phyloP scores from a whole-genome alignment of 2,888 invertebrate species.

The Dasypolia templi region DNA sequence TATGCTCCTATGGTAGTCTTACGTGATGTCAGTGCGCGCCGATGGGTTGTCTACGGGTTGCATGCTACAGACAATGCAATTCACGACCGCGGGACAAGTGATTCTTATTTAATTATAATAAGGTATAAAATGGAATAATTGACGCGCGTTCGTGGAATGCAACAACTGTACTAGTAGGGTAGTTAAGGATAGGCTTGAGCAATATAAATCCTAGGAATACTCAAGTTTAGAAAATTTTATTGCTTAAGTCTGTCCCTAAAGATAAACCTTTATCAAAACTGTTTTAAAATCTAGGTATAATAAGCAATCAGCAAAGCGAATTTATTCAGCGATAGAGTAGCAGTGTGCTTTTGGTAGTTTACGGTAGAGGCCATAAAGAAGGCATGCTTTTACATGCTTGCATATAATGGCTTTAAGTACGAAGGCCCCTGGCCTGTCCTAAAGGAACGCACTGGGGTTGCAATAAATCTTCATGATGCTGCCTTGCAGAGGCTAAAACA shows the following conservation, averaged over 20 bases:
- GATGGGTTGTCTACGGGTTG: conserved; percentile 50
- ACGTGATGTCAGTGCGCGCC: conserved; percentile 61
- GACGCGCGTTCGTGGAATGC: not conserved
- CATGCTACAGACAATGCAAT: conserved; percentile 47
- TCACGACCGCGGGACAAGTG: not conserved
- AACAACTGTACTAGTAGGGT: conserved; percentile 13
- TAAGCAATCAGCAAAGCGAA: conserved; percentile 16
- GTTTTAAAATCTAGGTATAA: not conserved
- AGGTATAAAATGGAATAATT: not conserved
- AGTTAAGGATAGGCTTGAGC: conserved; percentile 4
- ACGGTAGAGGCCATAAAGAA: not conserved
- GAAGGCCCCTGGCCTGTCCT: not conserved
- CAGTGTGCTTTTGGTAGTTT: not conserved
- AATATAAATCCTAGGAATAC: not conserved
- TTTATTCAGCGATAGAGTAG: not conserved
- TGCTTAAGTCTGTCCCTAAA: conserved; percentile 8
- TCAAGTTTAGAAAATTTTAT: not conserved
- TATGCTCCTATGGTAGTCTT: conserved; percentile 45
- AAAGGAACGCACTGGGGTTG: no score
- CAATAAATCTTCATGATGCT: not conserved
- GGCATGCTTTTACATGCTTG: conserved; percentile 30
- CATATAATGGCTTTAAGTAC: not conserved
- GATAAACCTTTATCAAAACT: conserved; percentile 40
- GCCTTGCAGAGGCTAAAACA: not conserved
- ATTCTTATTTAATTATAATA: not conserved